A percentile compares a stretch with the other conserved stretches of the same genome.
Evolutionary conservation across 2,797 vertebrate species (phyloP).

Genomic region (Picus viridis): DNA sequence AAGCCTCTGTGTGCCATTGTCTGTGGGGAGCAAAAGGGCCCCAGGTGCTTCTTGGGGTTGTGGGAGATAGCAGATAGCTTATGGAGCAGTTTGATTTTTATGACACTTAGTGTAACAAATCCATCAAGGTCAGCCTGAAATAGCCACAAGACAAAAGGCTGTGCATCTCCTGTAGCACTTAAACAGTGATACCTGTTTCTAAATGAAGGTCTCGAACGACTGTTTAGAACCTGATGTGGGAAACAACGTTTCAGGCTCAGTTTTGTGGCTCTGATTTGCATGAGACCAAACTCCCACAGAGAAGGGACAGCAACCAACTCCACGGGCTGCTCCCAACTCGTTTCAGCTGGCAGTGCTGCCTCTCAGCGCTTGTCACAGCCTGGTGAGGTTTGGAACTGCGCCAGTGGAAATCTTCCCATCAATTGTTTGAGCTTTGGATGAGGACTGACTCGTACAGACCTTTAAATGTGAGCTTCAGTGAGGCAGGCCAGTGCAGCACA

Average conservation of each 20-base stretch:
- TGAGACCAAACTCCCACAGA: fast-evolving
- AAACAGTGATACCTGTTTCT: not conserved
- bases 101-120: constrained; percentile 6
- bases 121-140: constrained; percentile 35
- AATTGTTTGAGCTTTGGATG: not conserved
- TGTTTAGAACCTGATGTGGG: not conserved
- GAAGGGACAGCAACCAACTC: not conserved
- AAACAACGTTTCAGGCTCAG: not conserved
- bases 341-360: not conserved
- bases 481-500: not conserved
- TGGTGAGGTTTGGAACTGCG: not conserved
- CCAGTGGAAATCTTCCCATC: not conserved
- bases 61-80: not conserved
- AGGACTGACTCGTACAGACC: not conserved
- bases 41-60: not conserved
- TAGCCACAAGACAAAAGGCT: not conserved
- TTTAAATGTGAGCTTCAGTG: not conserved
- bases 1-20: not conserved
- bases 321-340: fast-evolving
- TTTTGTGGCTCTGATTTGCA: not conserved
- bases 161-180: not conserved
- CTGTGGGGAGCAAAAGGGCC: not conserved
- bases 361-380: not conserved
- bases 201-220: not conserved
- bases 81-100: constrained; percentile 12